Conservation (phyloP, 1,140 invertebrate genomes). For the Drosophila varians region DNA sequence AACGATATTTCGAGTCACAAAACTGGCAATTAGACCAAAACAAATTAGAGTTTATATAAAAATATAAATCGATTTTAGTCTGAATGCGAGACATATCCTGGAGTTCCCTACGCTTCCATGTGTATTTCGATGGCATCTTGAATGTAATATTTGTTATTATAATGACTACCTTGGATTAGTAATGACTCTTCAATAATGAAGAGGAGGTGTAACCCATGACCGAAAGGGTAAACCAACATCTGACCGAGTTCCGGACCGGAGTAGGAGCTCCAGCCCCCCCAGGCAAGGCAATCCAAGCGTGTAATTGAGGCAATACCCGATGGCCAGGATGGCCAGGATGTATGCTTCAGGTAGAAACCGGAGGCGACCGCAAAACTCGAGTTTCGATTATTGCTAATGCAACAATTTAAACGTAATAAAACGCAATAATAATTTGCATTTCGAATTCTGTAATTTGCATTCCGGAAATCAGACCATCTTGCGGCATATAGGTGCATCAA, state of each 20-base stretch:
- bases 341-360: slow-evolving; percentile 1
- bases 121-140: slow-evolving; percentile 17
- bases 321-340: slow-evolving; percentile 3
- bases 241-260: slow-evolving; percentile 66
- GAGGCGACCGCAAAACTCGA: slow-evolving; percentile 21
- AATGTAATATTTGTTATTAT: slow-evolving; percentile 37
- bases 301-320: slow-evolving; percentile 59
- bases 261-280: background rate
- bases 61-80: too few species aligned
- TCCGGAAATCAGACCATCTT: slow-evolving; percentile 48
- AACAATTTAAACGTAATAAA: slow-evolving; percentile 63
- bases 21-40: slow-evolving; percentile 31
- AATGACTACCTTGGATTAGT: slow-evolving; percentile 36
- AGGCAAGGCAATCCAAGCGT: slow-evolving; percentile 48
- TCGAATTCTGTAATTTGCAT: slow-evolving; percentile 75
- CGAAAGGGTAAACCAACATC: slow-evolving; percentile 71
- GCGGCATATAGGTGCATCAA: slow-evolving; percentile 18
- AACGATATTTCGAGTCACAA: slow-evolving; percentile 16
- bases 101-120: background rate
- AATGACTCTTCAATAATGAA: slow-evolving; percentile 27
- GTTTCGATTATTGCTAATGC: slow-evolving; percentile 36
- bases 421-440: slow-evolving; percentile 73
- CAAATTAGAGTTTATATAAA: background rate
- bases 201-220: slow-evolving; percentile 66
- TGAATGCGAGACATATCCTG: too few species aligned